Evolutionary conservation across 2,888 invertebrate genomes (phyloP), one percentile per base, ranked within the genome.

Genomic region (Cenopis cana): DNA sequence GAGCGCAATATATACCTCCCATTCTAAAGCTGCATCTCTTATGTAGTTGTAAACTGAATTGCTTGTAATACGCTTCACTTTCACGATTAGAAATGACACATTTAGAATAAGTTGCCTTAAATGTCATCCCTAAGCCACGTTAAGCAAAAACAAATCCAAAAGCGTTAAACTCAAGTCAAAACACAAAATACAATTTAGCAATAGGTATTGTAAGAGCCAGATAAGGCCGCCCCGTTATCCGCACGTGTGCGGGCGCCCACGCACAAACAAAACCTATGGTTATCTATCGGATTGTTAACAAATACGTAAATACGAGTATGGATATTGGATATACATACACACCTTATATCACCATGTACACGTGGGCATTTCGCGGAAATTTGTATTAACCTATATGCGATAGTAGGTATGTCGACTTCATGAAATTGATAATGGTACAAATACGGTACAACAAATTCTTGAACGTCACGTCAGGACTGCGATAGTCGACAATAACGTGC

Each of bases 191-290:
- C 54, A 66, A 64, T 67, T 61, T 71, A 71, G 55, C 71, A 56
- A 61, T 50, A 18, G 20, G 65, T 52, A 60, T 50, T 57, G 69
- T 61, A 24, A 11, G 54, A 46, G 71, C 57, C 59, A 67, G 89
- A 89, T 89, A 89, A 88, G 79, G 81, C 78, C 65, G 71, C 76
- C 77, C 87, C 85, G 87, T 85, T 88, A 88, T 83, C 84, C 87
- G 84, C 89, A 89, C 89, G 89, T 88, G 87, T 86, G 82, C n/a
- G n/a, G 77, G 81, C 82, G 82, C 85, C 85, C 82, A 85, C 87
- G 78, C 78, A 82, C 78, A 76, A 65, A 72, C 65, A 68, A 72
- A 56, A 56, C 62, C 67, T 64, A 24, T 54, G 57, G 81, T 83
- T 81, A 83, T 82, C 81, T 76, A 76, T 68, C 76, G 75, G 77